Conservation (phyloP, 37 sponge, comb jelly and placozoan genomes). For the Amphimedon queenslandica region DNA sequence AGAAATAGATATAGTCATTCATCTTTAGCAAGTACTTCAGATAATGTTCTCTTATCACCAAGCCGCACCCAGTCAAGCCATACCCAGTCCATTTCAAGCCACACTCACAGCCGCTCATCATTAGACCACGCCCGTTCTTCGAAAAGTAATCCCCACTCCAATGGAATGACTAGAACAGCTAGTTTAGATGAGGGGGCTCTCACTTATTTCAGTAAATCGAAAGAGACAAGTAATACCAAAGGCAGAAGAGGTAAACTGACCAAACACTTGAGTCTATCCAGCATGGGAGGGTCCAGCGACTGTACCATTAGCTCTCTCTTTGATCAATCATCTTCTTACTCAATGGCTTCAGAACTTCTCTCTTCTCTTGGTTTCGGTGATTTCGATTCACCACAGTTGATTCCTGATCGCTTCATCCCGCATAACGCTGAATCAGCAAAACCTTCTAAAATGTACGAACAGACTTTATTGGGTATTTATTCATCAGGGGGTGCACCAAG, state of each 20-base stretch:
- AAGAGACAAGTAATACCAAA: background rate
- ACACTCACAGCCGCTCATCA: no score
- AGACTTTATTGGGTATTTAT: background rate
- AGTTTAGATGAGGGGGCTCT: background rate
- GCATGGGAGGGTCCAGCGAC: constrained; percentile 33
- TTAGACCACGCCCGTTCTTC: no score
- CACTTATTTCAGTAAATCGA: background rate
- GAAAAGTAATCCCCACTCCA: no score
- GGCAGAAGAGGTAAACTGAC: background rate
- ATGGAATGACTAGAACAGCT: background rate
- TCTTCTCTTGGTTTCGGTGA: constrained; percentile 65
- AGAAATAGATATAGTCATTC: no score
- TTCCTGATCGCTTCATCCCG: constrained; percentile 55
- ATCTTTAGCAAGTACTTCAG: no score
- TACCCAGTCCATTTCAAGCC: no score
- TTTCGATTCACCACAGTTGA: constrained; percentile 62
- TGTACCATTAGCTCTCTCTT: constrained; percentile 26
- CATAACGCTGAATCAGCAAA: background rate
- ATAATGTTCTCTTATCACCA: no score
- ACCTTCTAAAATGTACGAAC: constrained; percentile 4
- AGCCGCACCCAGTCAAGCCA: no score
- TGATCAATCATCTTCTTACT: constrained; percentile 9
- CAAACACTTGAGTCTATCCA: constrained; percentile 35
- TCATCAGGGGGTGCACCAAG: background rate
- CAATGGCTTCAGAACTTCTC: constrained; percentile 35